Percentiles rank a stretch among this genome's conserved stretches.
Evolutionary conservation across 2,888 invertebrate genomes (phyloP).

Genomic region (Chorisops tibialis): DNA sequence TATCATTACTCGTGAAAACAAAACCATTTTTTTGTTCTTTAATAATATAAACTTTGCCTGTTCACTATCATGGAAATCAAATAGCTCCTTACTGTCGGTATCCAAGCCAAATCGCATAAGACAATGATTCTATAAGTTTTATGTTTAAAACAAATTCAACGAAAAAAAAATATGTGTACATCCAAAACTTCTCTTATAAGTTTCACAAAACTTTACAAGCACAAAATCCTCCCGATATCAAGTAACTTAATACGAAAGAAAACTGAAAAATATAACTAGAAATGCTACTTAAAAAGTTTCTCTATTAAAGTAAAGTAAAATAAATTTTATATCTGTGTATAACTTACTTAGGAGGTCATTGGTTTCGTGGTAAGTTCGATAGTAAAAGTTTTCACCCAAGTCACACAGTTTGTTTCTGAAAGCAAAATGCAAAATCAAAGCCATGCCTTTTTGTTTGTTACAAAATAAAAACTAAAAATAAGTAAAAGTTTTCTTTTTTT

Average conservation of each 20-base stretch:
- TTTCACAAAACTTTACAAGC: neutral
- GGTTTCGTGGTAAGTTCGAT: constrained; percentile 35
- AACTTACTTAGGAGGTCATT: constrained; percentile 40
- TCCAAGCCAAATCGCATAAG: too few relatives aligned
- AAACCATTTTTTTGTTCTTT: too few relatives aligned
- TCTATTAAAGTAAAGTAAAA: constrained; percentile 20
- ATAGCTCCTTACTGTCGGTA: too few relatives aligned
- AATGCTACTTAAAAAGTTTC: constrained; percentile 30
- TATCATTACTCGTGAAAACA: too few relatives aligned
- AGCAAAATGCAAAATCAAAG: neutral
- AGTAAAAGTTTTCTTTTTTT: too few relatives aligned
- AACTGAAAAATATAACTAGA: constrained; percentile 12
- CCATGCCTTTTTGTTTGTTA: too few relatives aligned
- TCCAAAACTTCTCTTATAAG: too few relatives aligned
- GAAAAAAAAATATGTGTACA: too few relatives aligned
- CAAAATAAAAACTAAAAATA: neutral
- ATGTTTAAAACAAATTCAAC: too few relatives aligned
- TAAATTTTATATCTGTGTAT: constrained; percentile 13
- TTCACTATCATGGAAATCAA: too few relatives aligned
- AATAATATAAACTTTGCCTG: too few relatives aligned
- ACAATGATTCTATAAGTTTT: too few relatives aligned
- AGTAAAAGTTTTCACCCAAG: neutral
- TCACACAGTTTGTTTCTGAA: neutral
- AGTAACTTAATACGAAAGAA: neutral
- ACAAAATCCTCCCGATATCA: neutral